Percentiles rank a stretch among this genome's conserved stretches.
These are phyloP conservation scores for Cantharis rustica DNA, from an alignment of 2,888 invertebrate species.

Conservation along the genomic window DNA sequence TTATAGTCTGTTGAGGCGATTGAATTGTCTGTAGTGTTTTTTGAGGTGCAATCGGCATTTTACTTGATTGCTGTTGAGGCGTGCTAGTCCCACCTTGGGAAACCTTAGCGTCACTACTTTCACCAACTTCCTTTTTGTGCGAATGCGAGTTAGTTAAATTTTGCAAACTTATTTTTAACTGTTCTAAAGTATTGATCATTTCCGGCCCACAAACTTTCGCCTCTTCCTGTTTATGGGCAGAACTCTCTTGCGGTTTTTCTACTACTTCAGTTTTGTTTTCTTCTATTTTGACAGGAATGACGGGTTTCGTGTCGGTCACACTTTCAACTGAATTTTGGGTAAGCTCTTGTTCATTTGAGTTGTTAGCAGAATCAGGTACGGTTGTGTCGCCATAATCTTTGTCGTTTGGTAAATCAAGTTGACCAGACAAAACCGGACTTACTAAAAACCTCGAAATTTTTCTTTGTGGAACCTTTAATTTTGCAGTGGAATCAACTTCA, in stretches of 20 bases:
- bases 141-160: conserved; percentile 62
- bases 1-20: conserved; percentile 12
- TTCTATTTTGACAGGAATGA: conserved; percentile 14
- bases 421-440: conserved; percentile 74
- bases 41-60: conserved; percentile 23
- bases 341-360: not conserved
- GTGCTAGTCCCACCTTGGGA: conserved; percentile 8
- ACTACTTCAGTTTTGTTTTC: conserved; percentile 30
- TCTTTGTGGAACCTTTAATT: conserved; percentile 60
- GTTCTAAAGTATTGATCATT: conserved; percentile 61
- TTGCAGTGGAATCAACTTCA: conserved; percentile 18
- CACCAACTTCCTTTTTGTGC: conserved; percentile 44
- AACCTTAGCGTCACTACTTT: conserved; percentile 20
- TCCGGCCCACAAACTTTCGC: conserved; percentile 53
- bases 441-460: conserved; percentile 83
- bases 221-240: conserved; percentile 37
- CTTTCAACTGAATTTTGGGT: not conserved
- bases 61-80: conserved; percentile 14
- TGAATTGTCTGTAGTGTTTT: conserved; percentile 22
- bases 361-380: conserved; percentile 6
- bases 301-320: not conserved
- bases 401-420: conserved; percentile 54
- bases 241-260: conserved; percentile 30
- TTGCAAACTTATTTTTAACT: conserved; percentile 63
- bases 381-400: conserved; percentile 44